A percentile compares a stretch with the other conserved stretches of the same genome.
These are phyloP conservation scores for Myotis findleyi DNA, from an alignment of 2,797 vertebrate genomes.

Conservation along the genomic window DNA sequence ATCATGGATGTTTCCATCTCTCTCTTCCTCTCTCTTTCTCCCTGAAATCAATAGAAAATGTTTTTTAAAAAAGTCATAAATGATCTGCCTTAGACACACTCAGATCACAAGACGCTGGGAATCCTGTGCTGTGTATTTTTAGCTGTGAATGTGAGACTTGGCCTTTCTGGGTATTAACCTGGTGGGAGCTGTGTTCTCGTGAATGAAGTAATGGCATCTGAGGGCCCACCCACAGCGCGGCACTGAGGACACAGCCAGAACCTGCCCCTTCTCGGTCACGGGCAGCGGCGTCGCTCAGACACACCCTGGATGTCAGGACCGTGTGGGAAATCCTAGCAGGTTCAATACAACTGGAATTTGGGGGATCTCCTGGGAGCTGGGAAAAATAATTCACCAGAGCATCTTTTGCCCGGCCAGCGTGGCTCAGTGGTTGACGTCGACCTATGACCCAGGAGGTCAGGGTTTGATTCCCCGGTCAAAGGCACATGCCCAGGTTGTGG, in stretches of 20 bases:
- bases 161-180: neutral
- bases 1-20: too few species aligned
- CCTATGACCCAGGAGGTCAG: neutral
- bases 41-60: too few species aligned
- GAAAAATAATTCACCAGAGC: conserved; percentile 38
- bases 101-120: conserved; percentile 60
- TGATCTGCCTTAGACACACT: conserved; percentile 51
- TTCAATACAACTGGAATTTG: neutral
- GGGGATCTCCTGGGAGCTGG: neutral
- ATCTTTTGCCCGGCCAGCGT: too few species aligned
- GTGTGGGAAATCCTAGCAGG: neutral
- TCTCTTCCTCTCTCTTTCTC: too few species aligned
- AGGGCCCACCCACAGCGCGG: neutral
- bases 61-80: conserved; percentile 2
- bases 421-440: neutral
- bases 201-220: neutral
- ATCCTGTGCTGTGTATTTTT: conserved; percentile 49
- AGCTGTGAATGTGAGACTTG: conserved; percentile 12
- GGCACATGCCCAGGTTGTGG: neutral
- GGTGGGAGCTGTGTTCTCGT: neutral
- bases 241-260: neutral
- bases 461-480: neutral
- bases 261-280: neutral
- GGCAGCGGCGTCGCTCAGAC: neutral
- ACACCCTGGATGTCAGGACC: neutral